Percentiles rank a stretch among this genome's conserved stretches.
These are phyloP conservation scores for Sitta carolinensis DNA, from an alignment of 2,797 vertebrate species.

Conservation along the genomic window DNA sequence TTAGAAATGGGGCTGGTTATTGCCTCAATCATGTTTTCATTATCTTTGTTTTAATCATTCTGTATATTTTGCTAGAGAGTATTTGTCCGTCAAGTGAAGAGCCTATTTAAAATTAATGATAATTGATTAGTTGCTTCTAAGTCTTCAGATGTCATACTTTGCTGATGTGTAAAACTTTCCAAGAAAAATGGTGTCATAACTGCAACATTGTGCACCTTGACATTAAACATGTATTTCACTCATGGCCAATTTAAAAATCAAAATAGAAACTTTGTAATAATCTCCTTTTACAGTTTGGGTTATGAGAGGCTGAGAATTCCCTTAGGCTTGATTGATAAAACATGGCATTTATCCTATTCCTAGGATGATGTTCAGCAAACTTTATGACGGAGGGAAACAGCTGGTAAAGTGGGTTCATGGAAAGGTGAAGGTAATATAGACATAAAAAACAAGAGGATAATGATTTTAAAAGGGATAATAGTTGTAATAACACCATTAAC, in stretches of 20 bases:
- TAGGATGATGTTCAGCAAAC: slow-evolving; percentile 91
- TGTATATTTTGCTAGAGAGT: background rate
- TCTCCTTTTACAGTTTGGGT: slow-evolving; percentile 75
- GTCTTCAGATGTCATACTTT: background rate
- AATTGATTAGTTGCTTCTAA: background rate
- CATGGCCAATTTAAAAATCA: slow-evolving; percentile 77
- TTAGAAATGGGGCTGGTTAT: background rate
- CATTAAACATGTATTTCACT: slow-evolving; percentile 74
- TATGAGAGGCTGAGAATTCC: slow-evolving; percentile 83
- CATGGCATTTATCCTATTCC: slow-evolving; percentile 90
- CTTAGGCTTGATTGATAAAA: slow-evolving; percentile 95
- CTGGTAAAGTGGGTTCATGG: slow-evolving; percentile 96
- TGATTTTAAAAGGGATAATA: slow-evolving; percentile 95
- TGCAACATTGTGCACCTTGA: slow-evolving; percentile 30
- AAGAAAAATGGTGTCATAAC: slow-evolving; percentile 19
- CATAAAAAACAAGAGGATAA: slow-evolving; percentile 90
- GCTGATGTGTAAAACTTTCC: slow-evolving; percentile 13
- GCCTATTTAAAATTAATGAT: background rate
- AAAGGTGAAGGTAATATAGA: slow-evolving; percentile 99
- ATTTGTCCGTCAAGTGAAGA: background rate
- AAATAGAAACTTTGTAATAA: slow-evolving; percentile 76
- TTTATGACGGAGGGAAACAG: slow-evolving; percentile 91
- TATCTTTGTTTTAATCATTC: background rate
- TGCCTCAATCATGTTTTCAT: background rate
- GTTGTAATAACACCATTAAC: slow-evolving; percentile 95